Evolutionary conservation across 1,140 invertebrate species (phyloP).

Genomic region (Megathymus violae): DNA sequence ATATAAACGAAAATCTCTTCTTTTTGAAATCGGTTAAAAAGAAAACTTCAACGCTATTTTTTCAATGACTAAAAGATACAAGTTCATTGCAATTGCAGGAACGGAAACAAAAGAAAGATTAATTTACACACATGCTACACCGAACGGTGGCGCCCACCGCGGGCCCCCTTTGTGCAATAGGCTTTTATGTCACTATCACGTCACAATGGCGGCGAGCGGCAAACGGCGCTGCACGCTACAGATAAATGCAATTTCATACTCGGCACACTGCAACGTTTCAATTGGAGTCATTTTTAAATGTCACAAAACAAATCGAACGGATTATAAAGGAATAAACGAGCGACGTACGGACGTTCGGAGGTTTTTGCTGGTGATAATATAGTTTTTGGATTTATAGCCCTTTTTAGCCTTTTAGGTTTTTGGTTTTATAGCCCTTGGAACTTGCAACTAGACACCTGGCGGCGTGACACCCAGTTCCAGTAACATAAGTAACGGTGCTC

Average conservation of each 20-base stretch:
- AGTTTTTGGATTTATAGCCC: too few species aligned
- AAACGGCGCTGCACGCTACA: constrained; percentile 6
- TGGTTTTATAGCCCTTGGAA: too few species aligned
- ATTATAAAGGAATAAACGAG: constrained; percentile 7
- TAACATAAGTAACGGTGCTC: too few species aligned
- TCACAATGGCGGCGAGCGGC: constrained; percentile 26
- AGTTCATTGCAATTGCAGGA: too few species aligned
- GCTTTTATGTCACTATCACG: constrained; percentile 20
- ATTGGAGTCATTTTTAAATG: constrained; percentile 16
- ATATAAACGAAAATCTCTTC: too few species aligned
- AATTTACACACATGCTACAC: neutral
- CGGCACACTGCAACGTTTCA: constrained; percentile 14
- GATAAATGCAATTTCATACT: constrained; percentile 29
- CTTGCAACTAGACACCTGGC: too few species aligned
- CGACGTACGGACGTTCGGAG: neutral
- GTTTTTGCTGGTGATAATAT: too few species aligned
- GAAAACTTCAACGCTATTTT: neutral
- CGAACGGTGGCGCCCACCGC: constrained; percentile 23
- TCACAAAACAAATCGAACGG: constrained; percentile 14
- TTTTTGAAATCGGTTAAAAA: too few species aligned
- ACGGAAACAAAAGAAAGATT: too few species aligned
- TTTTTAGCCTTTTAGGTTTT: too few species aligned
- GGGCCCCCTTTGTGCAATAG: constrained; percentile 22
- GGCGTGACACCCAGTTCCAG: too few species aligned
- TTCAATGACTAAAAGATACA: constrained; percentile 9